Conservation (phyloP, 2,888 invertebrate genomes). For the Trachelus stipa region DNA sequence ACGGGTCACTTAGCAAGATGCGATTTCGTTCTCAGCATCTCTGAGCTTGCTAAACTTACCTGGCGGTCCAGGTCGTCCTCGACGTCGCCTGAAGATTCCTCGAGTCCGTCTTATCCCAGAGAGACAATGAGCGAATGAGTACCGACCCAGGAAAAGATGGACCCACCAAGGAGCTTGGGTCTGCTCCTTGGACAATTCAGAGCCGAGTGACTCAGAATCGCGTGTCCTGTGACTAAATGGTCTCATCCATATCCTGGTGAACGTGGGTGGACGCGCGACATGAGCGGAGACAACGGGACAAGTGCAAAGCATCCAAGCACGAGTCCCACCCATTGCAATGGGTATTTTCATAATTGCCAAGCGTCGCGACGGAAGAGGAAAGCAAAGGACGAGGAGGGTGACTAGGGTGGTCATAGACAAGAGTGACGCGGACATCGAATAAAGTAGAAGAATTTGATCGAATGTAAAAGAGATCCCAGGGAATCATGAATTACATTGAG, state of each 20-base stretch:
- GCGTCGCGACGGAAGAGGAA: no score
- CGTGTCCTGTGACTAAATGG: conserved; percentile 52
- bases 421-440: no score
- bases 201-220: conserved; percentile 10
- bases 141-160: no score
- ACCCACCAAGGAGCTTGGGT: no score
- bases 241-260: conserved; percentile 55
- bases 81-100: no score
- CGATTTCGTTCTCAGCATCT: no score
- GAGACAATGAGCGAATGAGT: no score
- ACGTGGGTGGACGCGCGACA: conserved; percentile 63
- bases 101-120: no score
- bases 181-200: conserved; percentile 1
- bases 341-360: no score
- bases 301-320: conserved; percentile 43
- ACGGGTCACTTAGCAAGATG: conserved; percentile 54
- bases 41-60: background rate
- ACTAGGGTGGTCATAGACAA: no score
- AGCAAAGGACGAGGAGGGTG: no score
- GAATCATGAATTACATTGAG: conserved; percentile 41
- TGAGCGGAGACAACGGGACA: conserved; percentile 52
- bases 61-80: background rate
- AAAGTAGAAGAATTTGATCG: background rate
- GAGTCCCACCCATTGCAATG: background rate
- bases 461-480: conserved; percentile 25